Evolutionary conservation across 2,888 invertebrate genomes (phyloP).

Genomic region (Rhaphigaster nebulosa): DNA sequence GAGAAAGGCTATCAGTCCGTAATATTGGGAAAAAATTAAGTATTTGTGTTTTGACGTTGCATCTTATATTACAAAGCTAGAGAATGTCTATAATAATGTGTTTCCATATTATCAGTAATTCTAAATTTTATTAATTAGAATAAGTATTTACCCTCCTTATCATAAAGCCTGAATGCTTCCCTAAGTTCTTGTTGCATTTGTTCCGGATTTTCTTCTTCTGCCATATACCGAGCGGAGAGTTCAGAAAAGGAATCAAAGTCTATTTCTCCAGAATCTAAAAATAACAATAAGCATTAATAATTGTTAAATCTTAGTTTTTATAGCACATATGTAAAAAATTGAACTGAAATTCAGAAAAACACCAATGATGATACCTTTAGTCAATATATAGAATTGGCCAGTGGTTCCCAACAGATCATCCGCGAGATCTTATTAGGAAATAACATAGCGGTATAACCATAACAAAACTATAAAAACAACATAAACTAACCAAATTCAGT

Average conservation of each 20-base stretch:
- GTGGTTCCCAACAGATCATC: no score
- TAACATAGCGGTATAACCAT: no score
- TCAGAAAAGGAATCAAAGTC: constrained; percentile 74
- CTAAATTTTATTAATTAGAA: not conserved
- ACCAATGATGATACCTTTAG: no score
- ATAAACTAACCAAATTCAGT: no score
- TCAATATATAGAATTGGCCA: no score
- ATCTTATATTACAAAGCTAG: no score
- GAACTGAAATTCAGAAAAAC: not conserved
- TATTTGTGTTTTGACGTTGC: no score
- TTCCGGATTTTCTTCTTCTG: constrained; percentile 73
- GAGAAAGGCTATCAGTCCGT: no score
- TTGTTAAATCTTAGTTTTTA: not conserved
- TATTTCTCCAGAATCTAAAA: constrained; percentile 72
- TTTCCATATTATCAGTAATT: not conserved
- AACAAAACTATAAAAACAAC: no score
- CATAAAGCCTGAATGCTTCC: constrained; percentile 76
- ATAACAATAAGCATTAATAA: not conserved
- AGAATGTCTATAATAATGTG: no score
- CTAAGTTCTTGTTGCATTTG: constrained; percentile 74
- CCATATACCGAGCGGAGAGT: constrained; percentile 73
- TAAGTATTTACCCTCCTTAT: constrained; percentile 71
- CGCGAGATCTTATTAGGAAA: no score
- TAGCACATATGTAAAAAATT: not conserved
- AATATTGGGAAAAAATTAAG: no score